Conservation (phyloP, 2,888 invertebrate genomes). For the Lottia gigantea region DNA sequence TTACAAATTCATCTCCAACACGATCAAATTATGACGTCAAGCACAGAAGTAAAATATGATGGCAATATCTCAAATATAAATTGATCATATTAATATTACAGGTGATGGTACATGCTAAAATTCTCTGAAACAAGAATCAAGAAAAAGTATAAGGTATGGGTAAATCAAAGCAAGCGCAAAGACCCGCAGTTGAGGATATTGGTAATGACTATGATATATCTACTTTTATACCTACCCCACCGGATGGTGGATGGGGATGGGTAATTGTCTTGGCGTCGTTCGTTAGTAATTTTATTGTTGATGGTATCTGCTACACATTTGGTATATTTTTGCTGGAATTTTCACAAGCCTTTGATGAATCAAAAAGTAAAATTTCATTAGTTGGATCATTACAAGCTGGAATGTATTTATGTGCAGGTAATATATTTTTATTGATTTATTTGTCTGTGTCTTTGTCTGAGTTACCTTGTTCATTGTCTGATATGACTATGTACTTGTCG, state of each 20-base stretch:
- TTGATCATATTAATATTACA: too few species aligned
- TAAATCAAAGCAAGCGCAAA: conserved; percentile 10
- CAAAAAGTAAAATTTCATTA: conserved; percentile 82
- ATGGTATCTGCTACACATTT: conserved; percentile 93
- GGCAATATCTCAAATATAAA: too few species aligned
- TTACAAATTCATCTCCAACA: too few species aligned
- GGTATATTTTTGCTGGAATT: conserved; percentile 80
- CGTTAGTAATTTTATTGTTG: conserved; percentile 91
- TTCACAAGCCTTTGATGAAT: conserved; percentile 76
- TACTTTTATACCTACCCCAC: conserved; percentile 60
- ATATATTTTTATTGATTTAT: not conserved
- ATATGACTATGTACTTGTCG: not conserved
- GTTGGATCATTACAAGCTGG: conserved; percentile 91
- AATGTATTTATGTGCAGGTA: conserved; percentile 89
- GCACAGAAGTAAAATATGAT: too few species aligned
- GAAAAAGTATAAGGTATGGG: not conserved
- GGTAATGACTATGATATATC: conserved; percentile 41
- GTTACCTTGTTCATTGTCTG: not conserved
- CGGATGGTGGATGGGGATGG: conserved; percentile 91
- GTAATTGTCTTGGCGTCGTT: conserved; percentile 90
- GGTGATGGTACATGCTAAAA: too few species aligned
- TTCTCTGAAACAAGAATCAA: too few species aligned
- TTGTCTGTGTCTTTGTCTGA: not conserved
- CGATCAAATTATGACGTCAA: too few species aligned
- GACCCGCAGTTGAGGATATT: conserved; percentile 42